A percentile compares a stretch with the other conserved stretches of the same genome.
Conservation (phyloP, 2,113 vertebrate genomes). For the Bubo bubo region DNA sequence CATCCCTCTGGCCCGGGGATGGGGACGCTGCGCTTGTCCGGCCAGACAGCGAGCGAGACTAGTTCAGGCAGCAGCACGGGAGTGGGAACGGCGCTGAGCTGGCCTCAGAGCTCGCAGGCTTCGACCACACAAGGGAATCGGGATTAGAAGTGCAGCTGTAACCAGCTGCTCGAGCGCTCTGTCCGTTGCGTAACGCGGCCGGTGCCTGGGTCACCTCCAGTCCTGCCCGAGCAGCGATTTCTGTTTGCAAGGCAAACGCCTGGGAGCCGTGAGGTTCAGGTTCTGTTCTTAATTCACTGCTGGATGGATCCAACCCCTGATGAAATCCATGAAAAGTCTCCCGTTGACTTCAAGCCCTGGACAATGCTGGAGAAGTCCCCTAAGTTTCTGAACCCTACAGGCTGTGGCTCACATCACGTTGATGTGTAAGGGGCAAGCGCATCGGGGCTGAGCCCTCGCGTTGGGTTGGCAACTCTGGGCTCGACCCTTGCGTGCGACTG, state of each 20-base stretch:
- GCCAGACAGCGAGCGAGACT: not conserved
- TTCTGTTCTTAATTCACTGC: not conserved
- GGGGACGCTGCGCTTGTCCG: not conserved
- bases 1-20: rapidly evolving
- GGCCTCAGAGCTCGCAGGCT: not conserved
- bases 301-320: not conserved
- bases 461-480: rapidly evolving
- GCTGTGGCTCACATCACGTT: rapidly evolving
- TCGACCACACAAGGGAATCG: not conserved
- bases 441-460: not conserved
- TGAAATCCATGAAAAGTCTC: not conserved
- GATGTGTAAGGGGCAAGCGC: not conserved
- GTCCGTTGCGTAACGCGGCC: rapidly evolving
- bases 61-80: not conserved
- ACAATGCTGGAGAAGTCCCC: rapidly evolving
- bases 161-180: not conserved
- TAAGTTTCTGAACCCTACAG: not conserved
- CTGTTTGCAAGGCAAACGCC: not conserved
- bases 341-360: not conserved
- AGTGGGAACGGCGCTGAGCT: not conserved
- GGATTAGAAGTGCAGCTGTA: not conserved
- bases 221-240: not conserved
- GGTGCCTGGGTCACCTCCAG: not conserved
- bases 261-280: not conserved
- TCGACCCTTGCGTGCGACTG: rapidly evolving